phyloP scores from a whole-genome alignment of 2,113 vertebrate species.

The Leptodactylus fuscus region DNA sequence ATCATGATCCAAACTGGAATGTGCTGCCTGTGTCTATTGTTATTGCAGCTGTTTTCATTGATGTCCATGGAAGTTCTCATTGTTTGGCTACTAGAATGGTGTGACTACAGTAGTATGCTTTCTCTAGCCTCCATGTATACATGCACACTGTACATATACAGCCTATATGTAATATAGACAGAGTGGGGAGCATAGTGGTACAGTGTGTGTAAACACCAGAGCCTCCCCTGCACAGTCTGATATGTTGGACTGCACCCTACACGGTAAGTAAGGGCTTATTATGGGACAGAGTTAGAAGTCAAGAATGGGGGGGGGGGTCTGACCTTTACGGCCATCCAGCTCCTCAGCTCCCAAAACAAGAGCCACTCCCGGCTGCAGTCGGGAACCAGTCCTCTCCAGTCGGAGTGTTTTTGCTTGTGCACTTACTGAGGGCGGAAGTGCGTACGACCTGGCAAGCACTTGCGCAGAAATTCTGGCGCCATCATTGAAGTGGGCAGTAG shows the following conservation, averaged over 20 bases:
- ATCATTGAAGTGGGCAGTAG: slow-evolving; percentile 8
- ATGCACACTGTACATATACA: too few species aligned
- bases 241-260: background rate
- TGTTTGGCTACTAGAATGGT: too few species aligned
- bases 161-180: too few species aligned
- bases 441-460: slow-evolving; percentile 14
- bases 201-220: too few species aligned
- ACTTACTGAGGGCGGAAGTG: slow-evolving; percentile 53
- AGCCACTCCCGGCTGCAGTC: slow-evolving; percentile 47
- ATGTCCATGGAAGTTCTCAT: too few species aligned
- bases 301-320: background rate
- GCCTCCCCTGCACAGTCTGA: too few species aligned
- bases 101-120: too few species aligned
- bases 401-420: slow-evolving; percentile 49
- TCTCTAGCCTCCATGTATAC: too few species aligned
- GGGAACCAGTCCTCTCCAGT: slow-evolving; percentile 12
- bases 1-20: too few species aligned
- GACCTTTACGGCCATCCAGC: slow-evolving; percentile 25
- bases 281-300: background rate
- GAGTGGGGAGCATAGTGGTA: too few species aligned
- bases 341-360: slow-evolving; percentile 2
- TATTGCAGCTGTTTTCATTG: too few species aligned
- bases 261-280: background rate
- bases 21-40: too few species aligned
- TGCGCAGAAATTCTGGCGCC: background rate